Base-by-base conservation (phyloP, 2,888 invertebrate genomes). In the Metallyticus violacea region DNA sequence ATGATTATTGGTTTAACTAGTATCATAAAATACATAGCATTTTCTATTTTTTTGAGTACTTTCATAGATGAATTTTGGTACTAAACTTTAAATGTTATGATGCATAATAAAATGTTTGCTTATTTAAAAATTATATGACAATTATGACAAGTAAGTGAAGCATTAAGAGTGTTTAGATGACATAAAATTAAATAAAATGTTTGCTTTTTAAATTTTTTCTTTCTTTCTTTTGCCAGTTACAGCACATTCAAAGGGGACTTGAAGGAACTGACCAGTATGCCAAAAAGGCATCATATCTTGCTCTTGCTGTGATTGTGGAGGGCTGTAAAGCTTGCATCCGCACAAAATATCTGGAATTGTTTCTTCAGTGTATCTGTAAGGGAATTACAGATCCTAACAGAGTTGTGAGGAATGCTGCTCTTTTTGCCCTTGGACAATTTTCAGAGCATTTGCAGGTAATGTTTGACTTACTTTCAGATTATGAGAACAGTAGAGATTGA, bases 351-450 rank as follows among this genome's bases (percentile, higher is more conserved):
- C 92, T 97, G 79, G 93, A 95, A 89, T 92, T 93, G 6, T 95
- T 96, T 90, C 91, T 97, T 85, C 94, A 94, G 89, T 95, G 95
- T 89, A 94, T 96, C 22, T 95, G 95, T 90, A 93, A 93, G 86
- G 97, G 96, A 26, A 95, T 97, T 82, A 93, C 93, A 77, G 95
- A 96, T 91, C 91, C 93, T 0, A 93, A 93, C 87, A 92, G 94
- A 0, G 92, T 94, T 7, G 96, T 97, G 6, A 93, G 96, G 83
- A 96, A 96, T 91, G 95, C 96, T 0, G 96, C 96, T 0, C 93
- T 97, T 81, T 97, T 96, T 92, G 95, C 96, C 0, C 92, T 97
- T 5, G 97, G 96, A 0, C 96, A 97, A 91, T 97, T 96, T 91
- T 95, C 96, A 0, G 97, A 97, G 91, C 94, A 95, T 92, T 92